Conservation (phyloP, 2,797 vertebrate species). For the Threskiornis aethiopicus region DNA sequence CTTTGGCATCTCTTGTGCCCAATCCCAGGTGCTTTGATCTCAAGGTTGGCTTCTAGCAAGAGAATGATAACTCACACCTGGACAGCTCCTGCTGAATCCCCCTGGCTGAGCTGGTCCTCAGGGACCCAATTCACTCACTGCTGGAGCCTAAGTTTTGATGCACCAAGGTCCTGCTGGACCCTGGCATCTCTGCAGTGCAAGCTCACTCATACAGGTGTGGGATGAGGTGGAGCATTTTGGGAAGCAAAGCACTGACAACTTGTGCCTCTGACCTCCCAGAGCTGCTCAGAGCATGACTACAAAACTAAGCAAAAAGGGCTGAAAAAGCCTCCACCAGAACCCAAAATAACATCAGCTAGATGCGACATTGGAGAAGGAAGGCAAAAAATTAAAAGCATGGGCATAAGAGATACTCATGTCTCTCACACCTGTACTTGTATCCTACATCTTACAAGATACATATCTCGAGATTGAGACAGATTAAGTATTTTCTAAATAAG, state of each 20-base stretch:
- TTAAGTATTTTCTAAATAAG: not conserved
- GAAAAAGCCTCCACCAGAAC: not conserved
- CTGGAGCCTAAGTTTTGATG: not conserved
- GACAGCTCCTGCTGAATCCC: not conserved
- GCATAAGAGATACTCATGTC: no score
- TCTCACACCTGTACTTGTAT: not conserved
- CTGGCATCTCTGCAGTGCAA: not conserved
- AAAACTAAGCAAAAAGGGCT: not conserved
- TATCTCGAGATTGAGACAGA: not conserved
- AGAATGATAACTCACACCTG: not conserved
- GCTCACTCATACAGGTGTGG: not conserved
- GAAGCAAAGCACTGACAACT: not conserved
- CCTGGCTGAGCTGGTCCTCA: not conserved
- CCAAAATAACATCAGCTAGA: not conserved
- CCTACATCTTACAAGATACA: not conserved
- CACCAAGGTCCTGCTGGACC: not conserved
- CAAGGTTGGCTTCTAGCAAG: not conserved
- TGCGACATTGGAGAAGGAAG: not conserved
- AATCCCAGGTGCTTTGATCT: not conserved
- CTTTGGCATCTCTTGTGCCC: not conserved
- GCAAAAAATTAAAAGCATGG: fast-evolving
- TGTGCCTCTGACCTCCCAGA: not conserved
- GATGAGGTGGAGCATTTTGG: not conserved
- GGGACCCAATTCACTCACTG: not conserved
- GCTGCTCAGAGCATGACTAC: not conserved